Evolutionary conservation across 2,888 invertebrate species (phyloP).

Genomic region (Polydrusus cervinus): DNA sequence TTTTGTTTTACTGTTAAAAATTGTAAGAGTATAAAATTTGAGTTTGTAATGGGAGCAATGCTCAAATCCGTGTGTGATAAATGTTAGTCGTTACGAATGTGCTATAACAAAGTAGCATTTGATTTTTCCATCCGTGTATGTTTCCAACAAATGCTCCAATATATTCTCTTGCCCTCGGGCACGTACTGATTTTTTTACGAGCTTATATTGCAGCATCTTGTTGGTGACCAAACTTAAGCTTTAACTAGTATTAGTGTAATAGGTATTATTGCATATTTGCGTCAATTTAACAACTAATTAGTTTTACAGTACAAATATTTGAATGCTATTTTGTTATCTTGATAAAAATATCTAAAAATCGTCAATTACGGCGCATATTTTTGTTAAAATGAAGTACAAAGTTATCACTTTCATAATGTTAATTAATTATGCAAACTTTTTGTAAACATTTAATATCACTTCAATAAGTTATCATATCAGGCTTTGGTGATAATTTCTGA

Average conservation of each 20-base stretch:
- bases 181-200: conserved; percentile 61
- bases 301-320: conserved; percentile 51
- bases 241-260: conserved; percentile 50
- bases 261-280: conserved; percentile 35
- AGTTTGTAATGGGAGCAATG: conserved; percentile 66
- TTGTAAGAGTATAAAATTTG: conserved; percentile 69
- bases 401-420: conserved; percentile 58
- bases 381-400: conserved; percentile 71
- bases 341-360: conserved; percentile 63
- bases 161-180: conserved; percentile 55
- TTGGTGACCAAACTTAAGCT: conserved; percentile 45
- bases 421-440: conserved; percentile 45
- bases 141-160: conserved; percentile 53
- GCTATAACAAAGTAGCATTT: conserved; percentile 58
- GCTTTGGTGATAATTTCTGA: conserved; percentile 22
- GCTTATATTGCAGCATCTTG: conserved; percentile 47
- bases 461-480: conserved; percentile 25
- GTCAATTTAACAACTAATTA: conserved; percentile 31
- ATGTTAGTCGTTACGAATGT: conserved; percentile 58
- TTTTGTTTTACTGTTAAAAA: conserved; percentile 66
- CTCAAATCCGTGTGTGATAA: conserved; percentile 65
- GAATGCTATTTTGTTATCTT: conserved; percentile 64
- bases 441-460: conserved; percentile 54
- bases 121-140: conserved; percentile 31
- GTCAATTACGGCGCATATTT: conserved; percentile 69